Evolutionary conservation across 92 coral and sea anemone genomes (phyloP).

Genomic region (Palythoa grandis): DNA sequence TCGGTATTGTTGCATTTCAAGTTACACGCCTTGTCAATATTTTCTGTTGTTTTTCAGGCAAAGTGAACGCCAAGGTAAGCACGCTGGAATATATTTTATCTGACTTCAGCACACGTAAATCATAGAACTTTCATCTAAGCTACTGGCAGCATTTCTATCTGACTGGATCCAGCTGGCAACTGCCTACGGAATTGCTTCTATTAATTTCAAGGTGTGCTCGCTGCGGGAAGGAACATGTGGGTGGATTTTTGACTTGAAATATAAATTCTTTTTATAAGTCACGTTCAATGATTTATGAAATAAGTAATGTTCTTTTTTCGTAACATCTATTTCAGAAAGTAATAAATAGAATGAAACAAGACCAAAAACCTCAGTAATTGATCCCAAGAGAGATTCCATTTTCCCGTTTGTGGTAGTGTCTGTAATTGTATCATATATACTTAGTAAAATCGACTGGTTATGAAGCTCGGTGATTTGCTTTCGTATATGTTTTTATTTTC

Average conservation of each 20-base stretch:
- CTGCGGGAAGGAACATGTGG: slow-evolving; percentile 3
- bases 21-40: neutral
- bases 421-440: neutral
- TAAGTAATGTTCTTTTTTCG: neutral
- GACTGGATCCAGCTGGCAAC: neutral
- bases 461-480: too few species aligned
- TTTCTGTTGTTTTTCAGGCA: neutral
- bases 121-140: neutral
- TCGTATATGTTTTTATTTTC: too few species aligned
- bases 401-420: neutral
- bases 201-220: neutral
- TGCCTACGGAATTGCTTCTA: neutral
- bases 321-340: neutral
- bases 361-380: neutral
- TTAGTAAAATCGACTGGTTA: neutral
- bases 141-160: neutral
- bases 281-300: neutral
- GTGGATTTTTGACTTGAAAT: neutral
- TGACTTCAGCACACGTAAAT: neutral
- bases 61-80: neutral
- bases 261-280: neutral
- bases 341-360: neutral
- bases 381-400: neutral
- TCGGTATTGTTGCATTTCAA: neutral
- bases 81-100: neutral